Evolutionary conservation across 2,888 invertebrate genomes (phyloP).

Genomic region (Hylaea fasciaria): DNA sequence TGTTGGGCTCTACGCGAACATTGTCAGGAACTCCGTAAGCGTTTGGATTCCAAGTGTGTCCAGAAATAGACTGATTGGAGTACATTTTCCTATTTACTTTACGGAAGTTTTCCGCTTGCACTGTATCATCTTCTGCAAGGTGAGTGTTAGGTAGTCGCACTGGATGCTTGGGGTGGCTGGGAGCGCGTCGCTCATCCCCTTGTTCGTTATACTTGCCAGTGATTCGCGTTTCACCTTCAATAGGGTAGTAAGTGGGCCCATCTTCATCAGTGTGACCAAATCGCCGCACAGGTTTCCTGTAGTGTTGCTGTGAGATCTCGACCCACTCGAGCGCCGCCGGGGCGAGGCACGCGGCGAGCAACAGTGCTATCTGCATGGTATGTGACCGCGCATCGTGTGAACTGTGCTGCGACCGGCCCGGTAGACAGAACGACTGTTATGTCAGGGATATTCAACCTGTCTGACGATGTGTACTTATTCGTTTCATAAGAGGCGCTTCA

Average conservation of each 20-base stretch:
- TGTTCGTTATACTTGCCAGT: background rate
- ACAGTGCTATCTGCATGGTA: constrained; percentile 50
- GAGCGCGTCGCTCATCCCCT: background rate
- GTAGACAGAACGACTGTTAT: constrained; percentile 50
- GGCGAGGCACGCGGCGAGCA: constrained; percentile 50
- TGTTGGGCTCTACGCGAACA: background rate
- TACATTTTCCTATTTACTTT: constrained; percentile 46
- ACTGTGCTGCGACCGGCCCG: constrained; percentile 55
- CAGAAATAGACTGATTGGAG: constrained; percentile 55
- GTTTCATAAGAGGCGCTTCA: too few relatives aligned
- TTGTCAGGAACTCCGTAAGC: background rate
- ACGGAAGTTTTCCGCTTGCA: background rate
- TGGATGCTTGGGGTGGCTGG: background rate
- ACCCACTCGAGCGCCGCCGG: constrained; percentile 69
- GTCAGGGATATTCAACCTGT: constrained; percentile 55
- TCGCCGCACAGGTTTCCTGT: constrained; percentile 54
- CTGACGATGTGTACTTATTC: background rate
- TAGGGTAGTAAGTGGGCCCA: background rate
- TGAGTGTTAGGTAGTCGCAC: too few relatives aligned
- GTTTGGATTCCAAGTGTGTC: constrained; percentile 40
- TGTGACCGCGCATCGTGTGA: constrained; percentile 45
- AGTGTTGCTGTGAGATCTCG: constrained; percentile 73
- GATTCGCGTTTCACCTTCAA: background rate
- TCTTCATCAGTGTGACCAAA: background rate
- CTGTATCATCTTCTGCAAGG: background rate